Evolutionary conservation across 1,140 invertebrate species (phyloP), one percentile per base, ranked within the genome.

Genomic region (Platorchestia sp.): DNA sequence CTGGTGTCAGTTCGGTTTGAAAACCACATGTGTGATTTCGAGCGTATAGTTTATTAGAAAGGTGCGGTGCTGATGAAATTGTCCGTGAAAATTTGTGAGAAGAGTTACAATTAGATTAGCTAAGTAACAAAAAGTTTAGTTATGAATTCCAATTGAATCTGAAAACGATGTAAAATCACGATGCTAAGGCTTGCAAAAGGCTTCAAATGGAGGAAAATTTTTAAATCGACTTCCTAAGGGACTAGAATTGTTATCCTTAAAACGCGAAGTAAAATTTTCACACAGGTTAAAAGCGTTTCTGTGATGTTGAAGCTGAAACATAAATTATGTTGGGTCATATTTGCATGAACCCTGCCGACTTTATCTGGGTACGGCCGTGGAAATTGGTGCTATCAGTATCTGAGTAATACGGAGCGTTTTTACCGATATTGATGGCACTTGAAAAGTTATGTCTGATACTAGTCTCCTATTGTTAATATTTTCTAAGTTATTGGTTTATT

Each of bases 401-500:
- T 75, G 59, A 75, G 59, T 22, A 75, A 75, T 19, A 19, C 59
- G 59, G n/a, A 75, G 27, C 1, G 10, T 22, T 75, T 75, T 75
- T 75, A 10, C 59, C 7, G 3, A 36, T 75, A 75, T 75, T 75
- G 59, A 75, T 3, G 59, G 59, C 59, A 36, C 59, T 27, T 75
- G 45, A 47, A 95, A 95, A 42, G 0, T 22, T 45, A 95, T 95
- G 22, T 86, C 45, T 86, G 51, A 87, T 47, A 87, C 45, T 95
- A 95, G 86, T 87, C 87, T 45, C 87, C 22, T 95, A 95, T 86
- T 87, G 86, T 87, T 95, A 95, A 53, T 45, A 45, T 87, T 95
- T 44, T 95, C 44, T 95, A 86, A 93, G 91, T 93, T 93, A 93
- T 93, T 93, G 91, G 91, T 93, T 93, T 93, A 47, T 93, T 45